These are phyloP conservation scores for Cotesia typhae DNA, from an alignment of 1,140 invertebrate species.

Conservation along the genomic window DNA sequence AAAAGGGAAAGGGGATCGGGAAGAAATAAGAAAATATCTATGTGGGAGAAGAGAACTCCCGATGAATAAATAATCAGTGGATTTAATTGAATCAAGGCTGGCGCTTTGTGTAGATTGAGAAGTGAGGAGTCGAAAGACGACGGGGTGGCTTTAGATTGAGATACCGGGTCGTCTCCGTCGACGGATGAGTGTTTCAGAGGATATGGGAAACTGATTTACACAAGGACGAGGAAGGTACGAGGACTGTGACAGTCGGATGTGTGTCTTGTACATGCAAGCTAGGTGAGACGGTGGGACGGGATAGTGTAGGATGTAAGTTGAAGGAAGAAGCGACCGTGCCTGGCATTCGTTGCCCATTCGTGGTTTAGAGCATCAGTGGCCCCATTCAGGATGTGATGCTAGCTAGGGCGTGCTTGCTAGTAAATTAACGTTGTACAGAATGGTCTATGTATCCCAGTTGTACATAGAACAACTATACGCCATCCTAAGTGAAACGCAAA, in stretches of 20 bases:
- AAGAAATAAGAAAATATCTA: no score
- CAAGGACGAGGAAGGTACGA: no score
- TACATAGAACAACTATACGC: conserved; percentile 14
- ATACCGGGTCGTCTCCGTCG: no score
- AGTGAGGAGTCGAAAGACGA: no score
- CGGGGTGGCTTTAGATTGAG: no score
- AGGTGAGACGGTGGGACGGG: not conserved
- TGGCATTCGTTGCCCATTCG: conserved; percentile 43
- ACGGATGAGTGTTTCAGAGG: no score
- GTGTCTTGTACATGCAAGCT: not conserved
- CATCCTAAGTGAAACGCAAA: conserved; percentile 32
- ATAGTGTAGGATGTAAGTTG: not conserved
- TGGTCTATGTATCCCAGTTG: conserved; percentile 19
- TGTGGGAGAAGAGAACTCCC: no score
- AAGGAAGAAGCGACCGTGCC: conserved; percentile 28
- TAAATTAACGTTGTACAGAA: conserved; percentile 44
- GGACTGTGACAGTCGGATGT: not conserved
- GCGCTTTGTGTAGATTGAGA: no score
- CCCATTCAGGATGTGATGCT: conserved; percentile 35
- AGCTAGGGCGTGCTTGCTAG: conserved; percentile 37
- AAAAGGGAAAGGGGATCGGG: no score
- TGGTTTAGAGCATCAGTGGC: conserved; percentile 42
- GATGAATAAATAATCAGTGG: no score
- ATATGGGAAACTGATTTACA: no score
- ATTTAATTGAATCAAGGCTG: no score